These are phyloP conservation scores for human DNA, from an alignment of 2,113 vertebrate genomes.

Conservation along the genomic window DNA sequence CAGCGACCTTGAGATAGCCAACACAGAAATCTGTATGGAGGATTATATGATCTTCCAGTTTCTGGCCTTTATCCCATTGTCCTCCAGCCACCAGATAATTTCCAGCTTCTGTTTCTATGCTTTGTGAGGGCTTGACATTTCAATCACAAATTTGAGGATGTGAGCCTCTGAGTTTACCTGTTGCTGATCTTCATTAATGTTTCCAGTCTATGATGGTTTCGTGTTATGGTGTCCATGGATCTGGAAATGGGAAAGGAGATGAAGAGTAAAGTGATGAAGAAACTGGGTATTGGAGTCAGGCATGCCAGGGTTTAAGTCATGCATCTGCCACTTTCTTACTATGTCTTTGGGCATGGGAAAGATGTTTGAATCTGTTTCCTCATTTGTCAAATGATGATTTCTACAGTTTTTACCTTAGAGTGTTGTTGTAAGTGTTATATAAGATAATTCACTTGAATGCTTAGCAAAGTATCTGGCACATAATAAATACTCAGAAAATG, in stretches of 20 bases:
- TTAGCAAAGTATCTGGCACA: not conserved
- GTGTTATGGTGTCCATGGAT: accelerated
- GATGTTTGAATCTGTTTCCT: not conserved
- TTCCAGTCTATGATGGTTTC: not conserved
- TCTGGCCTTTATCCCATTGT: not conserved
- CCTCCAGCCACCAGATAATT: not conserved
- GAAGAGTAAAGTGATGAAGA: too few relatives aligned
- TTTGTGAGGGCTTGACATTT: not conserved
- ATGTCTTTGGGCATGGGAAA: not conserved
- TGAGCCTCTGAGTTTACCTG: not conserved
- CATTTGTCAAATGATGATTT: not conserved
- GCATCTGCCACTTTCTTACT: not conserved
- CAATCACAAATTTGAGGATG: not conserved
- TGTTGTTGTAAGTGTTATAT: not conserved
- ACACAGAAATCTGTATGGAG: not conserved
- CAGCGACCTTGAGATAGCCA: not conserved
- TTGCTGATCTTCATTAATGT: not conserved
- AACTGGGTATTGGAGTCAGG: not conserved
- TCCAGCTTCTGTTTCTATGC: not conserved
- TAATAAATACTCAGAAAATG: not conserved
- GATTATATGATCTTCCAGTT: not conserved
- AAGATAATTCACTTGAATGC: not conserved
- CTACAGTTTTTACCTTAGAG: not conserved
- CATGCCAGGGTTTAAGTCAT: accelerated
- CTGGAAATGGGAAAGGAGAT: not conserved